phyloP scores from a whole-genome alignment of 2,113 vertebrate species.

The Brevimyrus niger region DNA sequence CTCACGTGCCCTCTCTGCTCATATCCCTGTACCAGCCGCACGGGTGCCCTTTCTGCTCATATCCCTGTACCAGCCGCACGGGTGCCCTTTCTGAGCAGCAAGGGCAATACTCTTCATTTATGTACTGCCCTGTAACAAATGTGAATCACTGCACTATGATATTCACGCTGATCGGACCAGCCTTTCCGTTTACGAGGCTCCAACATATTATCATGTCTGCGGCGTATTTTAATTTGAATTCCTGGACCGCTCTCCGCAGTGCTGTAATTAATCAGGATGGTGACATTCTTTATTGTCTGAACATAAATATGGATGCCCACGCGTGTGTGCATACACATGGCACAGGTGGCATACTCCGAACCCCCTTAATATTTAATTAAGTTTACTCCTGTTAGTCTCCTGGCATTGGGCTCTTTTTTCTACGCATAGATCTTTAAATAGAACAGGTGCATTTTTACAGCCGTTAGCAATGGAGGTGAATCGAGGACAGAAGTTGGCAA shows the following conservation, averaged over 20 bases:
- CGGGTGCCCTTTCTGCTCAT: neutral
- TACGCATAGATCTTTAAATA: constrained; percentile 7
- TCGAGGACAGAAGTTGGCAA: neutral
- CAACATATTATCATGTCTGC: constrained; percentile 16
- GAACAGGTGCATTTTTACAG: constrained; percentile 15
- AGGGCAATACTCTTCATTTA: neutral
- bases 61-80: neutral
- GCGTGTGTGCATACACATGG: constrained; percentile 20
- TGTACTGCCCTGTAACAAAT: neutral
- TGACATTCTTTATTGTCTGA: constrained; percentile 40
- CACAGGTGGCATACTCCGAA: constrained; percentile 43
- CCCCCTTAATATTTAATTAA: constrained; percentile 47
- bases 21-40: neutral
- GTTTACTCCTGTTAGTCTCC: constrained; percentile 22
- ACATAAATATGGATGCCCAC: neutral
- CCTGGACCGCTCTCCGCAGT: constrained; percentile 34
- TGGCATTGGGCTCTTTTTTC: neutral
- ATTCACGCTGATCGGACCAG: neutral
- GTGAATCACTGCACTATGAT: neutral
- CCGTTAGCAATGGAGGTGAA: neutral
- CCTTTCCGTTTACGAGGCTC: neutral
- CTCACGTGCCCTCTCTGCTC: neutral
- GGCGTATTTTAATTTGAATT: constrained; percentile 30
- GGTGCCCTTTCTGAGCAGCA: neutral
- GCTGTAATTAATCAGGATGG: constrained; percentile 49